Percentiles rank a stretch among this genome's conserved stretches.
Evolutionary conservation across 1,140 invertebrate genomes (phyloP).

Genomic region (Nebria ingens): DNA sequence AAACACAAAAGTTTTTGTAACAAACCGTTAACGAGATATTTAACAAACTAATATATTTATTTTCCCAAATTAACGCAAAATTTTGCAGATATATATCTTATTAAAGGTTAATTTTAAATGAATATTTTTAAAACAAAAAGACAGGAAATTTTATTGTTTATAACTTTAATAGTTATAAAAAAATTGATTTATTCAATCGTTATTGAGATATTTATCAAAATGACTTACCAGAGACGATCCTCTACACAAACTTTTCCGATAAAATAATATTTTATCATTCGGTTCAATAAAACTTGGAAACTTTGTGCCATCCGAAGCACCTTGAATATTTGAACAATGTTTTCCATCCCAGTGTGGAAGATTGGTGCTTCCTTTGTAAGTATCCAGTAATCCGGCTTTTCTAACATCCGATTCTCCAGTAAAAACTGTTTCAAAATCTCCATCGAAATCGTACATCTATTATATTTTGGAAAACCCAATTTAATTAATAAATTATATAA

Average conservation of each 20-base stretch:
- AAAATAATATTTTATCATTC: conserved; percentile 63
- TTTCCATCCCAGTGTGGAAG: conserved; percentile 65
- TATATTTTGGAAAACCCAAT: too few species aligned
- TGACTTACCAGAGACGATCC: conserved; percentile 55
- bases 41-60: too few species aligned
- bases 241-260: conserved; percentile 71
- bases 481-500: too few species aligned
- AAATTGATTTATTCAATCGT: too few species aligned
- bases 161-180: too few species aligned
- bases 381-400: conserved; percentile 60
- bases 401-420: conserved; percentile 55
- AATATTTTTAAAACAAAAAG: too few species aligned
- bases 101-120: too few species aligned
- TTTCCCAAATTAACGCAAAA: too few species aligned
- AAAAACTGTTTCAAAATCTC: conserved; percentile 68
- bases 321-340: conserved; percentile 63
- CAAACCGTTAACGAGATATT: too few species aligned
- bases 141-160: too few species aligned
- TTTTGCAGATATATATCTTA: too few species aligned
- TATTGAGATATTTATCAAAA: too few species aligned
- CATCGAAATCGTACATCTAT: conserved; percentile 81
- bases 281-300: conserved; percentile 57
- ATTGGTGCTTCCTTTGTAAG: conserved; percentile 56
- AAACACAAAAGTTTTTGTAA: conserved; percentile 13
- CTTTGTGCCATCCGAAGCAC: conserved; percentile 77